Evolutionary conservation across 2,797 vertebrate species (phyloP), one percentile per base, ranked within the genome.

Genomic region (Propithecus perrieri): DNA sequence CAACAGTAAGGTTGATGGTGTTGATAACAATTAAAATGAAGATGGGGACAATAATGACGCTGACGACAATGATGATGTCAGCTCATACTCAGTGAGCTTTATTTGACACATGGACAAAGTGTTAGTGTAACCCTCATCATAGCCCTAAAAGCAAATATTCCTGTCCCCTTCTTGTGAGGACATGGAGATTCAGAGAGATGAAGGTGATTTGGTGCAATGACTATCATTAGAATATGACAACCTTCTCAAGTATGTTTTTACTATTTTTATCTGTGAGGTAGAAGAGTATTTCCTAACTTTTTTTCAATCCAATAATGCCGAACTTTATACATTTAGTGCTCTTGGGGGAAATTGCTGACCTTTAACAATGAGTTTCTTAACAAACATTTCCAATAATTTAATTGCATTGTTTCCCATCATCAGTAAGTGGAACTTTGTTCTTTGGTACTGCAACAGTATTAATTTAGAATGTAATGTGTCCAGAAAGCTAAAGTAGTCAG

Each of bases 301-400:
- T 83, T 72, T 86, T n/a, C 57, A 92, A 15, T 79, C 48, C 22
- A 74, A 53, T 72, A 95, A 91, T 76, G 89, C 33, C 30, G 35
- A 89, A 69, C 24, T 69, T 79, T 22, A 87, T 85, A 48, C 57
- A 74, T 95, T 92, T 94, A 81, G 33, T 95, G n/a, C 28, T 79
- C 78, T 89, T 50, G 0, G 1, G n/a, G 53, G 12, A 75, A 72
- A 35, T 3, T 57, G 53, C 9, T 86, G 78, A 85, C 75, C 76
- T 97, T 97, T 95, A 71, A 48, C 71, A 96, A 85, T n/a, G 24
- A 97, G 85, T 30, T 95, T 85, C 79, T 95, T 92, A 94, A 71
- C 55, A 97, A 96, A 95, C 12, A 93, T 88, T 97, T 83, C 90
- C 33, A 93, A 61, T 95, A 84, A 94, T 80, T 94, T 89, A 83